Evolutionary conservation across 1,140 invertebrate species (phyloP), one percentile per base, ranked within the genome.

Genomic region (Scaptomyza graminum): DNA sequence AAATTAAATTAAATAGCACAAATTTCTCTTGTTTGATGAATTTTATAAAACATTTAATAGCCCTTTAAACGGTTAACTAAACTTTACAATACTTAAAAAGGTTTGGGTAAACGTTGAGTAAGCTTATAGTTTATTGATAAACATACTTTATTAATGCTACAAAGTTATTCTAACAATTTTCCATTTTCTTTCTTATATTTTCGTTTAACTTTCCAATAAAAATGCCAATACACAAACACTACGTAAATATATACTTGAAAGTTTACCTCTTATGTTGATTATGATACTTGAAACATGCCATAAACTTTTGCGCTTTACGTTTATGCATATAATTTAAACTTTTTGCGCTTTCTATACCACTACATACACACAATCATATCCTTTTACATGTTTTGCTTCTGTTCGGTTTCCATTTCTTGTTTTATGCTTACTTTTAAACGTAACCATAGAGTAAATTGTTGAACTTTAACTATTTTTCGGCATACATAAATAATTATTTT

Each of bases 391-490:
- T 22, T 25, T 49, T 50, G 5, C n/a, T 28, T 0, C 22, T 50
- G 22, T 13, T 15, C 5, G 0, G 13, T 50, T 50, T 3, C 4
- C 22, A n/a, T 51, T 25, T 28, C 51, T n/a, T 16, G n/a, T n/a
- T n/a, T n/a, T n/a, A n/a, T n/a, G n/a, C n/a, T 47, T 25, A 2
- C 18, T 3, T 18, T 1, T 3, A 5, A 13, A 12, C 28, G 8
- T 59, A 22, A 2, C 11, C 5, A 31, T 7, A 51, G 49, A 22
- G 12, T 22, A 22, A 65, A 47, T 63, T 52, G 18, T 43, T 61
- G 46, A 11, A n/a, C 3, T 13, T 44, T 52, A 6, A 67, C 56
- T 61, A 62, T 64, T 57, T 63, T 16, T 61, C 7, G 28, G 49
- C 37, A 43, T 46, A n/a, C 8, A 47, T 5, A 43, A 50, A 7